Percentiles rank a stretch among this genome's conserved stretches.
Evolutionary conservation across 2,888 invertebrate species (phyloP).

Genomic region (Ligdia adustata): DNA sequence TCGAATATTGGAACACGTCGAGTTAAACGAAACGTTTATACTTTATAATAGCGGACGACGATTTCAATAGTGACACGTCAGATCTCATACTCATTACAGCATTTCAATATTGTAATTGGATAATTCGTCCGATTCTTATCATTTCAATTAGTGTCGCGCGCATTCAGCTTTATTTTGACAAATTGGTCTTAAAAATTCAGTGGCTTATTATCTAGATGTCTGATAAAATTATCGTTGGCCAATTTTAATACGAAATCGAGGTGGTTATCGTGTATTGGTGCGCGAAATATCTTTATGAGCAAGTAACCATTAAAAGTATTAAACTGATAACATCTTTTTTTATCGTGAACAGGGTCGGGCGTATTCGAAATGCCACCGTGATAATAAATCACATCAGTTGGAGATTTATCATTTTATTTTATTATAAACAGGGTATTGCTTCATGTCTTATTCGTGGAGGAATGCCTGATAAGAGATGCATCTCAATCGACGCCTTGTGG

Average conservation of each 20-base stretch:
- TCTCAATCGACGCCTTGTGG: constrained; percentile 39
- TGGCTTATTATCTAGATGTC: constrained; percentile 22
- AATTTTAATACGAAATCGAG: constrained; percentile 21
- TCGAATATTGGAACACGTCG: constrained; percentile 45
- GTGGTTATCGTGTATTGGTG: constrained; percentile 12
- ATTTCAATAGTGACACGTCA: constrained; percentile 60
- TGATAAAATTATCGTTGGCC: constrained; percentile 18
- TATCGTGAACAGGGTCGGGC: constrained; percentile 39
- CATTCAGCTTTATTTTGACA: constrained; percentile 46
- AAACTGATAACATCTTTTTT: constrained; percentile 28
- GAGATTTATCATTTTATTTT: constrained; percentile 37
- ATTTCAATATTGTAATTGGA: constrained; percentile 63
- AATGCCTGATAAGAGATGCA: constrained; percentile 37
- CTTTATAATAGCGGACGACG: constrained; percentile 45
- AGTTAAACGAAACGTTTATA: constrained; percentile 44
- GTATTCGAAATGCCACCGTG: constrained; percentile 50
- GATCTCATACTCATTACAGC: constrained; percentile 53
- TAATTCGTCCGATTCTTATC: constrained; percentile 66
- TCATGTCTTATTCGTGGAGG: constrained; percentile 56
- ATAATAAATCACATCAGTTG: constrained; percentile 65
- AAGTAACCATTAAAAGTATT: constrained; percentile 26
- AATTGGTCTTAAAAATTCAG: constrained; percentile 44
- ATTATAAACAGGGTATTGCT: constrained; percentile 32
- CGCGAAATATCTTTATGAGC: constrained; percentile 22
- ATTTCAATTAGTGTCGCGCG: constrained; percentile 57